Evolutionary conservation across 2,888 invertebrate species (phyloP).

Genomic region (Achlya flavicornis): DNA sequence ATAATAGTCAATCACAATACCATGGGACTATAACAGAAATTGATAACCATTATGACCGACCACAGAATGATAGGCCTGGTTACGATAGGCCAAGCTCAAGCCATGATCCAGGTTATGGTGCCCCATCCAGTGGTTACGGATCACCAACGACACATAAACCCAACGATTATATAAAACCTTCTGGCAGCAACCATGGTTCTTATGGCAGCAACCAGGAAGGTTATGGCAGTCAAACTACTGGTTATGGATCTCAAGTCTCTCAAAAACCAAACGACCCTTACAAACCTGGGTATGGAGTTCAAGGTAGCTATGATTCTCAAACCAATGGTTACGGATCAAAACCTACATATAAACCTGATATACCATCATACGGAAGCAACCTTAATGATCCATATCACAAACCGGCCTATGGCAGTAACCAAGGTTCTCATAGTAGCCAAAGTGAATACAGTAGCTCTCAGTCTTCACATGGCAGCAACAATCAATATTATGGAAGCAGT

Average conservation of each 20-base stretch:
- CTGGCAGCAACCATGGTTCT: constrained; percentile 8
- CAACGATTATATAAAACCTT: constrained; percentile 10
- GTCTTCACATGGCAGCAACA: background rate
- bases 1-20: constrained; percentile 42
- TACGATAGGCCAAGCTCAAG: background rate
- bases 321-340: constrained; percentile 14
- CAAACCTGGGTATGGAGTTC: constrained; percentile 22
- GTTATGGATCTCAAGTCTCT: constrained; percentile 14
- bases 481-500: constrained; percentile 18
- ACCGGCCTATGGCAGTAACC: constrained; percentile 15
- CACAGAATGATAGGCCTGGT: constrained; percentile 2
- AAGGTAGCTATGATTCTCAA: constrained; percentile 19
- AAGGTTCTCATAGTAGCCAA: constrained; percentile 11
- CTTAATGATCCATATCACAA: background rate
- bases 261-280: constrained; percentile 23
- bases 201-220: constrained; percentile 23
- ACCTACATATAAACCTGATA: constrained; percentile 23
- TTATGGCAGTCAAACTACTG: constrained; percentile 17
- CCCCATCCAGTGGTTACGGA: constrained; percentile 24
- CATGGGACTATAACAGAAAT: constrained; percentile 42
- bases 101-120: constrained; percentile 17
- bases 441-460: constrained; percentile 9
- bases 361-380: constrained; percentile 18
- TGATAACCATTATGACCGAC: constrained; percentile 3
- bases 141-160: constrained; percentile 17